These are phyloP conservation scores for Propithecus coquereli DNA, from an alignment of 2,113 vertebrate genomes.

Conservation along the genomic window DNA sequence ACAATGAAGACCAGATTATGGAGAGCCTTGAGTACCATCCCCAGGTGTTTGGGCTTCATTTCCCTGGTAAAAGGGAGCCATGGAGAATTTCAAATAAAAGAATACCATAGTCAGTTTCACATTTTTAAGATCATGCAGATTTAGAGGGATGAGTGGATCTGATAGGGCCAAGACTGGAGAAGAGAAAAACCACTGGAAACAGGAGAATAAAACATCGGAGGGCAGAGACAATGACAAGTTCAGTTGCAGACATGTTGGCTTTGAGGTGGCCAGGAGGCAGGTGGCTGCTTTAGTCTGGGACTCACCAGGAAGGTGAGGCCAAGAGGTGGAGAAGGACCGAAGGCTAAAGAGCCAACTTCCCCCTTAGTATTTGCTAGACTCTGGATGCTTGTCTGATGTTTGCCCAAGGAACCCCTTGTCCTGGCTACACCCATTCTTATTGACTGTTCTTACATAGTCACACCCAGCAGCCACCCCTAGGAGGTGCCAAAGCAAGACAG, in stretches of 20 bases:
- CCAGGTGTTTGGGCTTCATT: neutral
- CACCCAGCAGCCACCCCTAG: neutral
- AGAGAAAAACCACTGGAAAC: neutral
- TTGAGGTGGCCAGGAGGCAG: neutral
- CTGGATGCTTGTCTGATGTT: neutral
- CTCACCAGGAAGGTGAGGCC: neutral
- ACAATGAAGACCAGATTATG: neutral
- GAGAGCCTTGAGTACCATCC: neutral
- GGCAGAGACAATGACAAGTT: neutral
- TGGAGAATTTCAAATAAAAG: neutral
- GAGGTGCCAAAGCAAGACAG: neutral
- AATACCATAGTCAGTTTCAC: neutral
- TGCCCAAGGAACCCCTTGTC: neutral
- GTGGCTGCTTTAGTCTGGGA: fast-evolving
- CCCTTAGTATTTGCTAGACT: neutral
- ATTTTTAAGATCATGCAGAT: neutral
- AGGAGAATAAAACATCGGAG: neutral
- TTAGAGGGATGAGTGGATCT: neutral
- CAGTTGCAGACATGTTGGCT: neutral
- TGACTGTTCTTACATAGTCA: neutral
- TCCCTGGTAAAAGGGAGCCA: neutral
- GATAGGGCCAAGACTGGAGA: neutral
- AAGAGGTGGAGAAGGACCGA: neutral
- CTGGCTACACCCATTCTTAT: neutral
- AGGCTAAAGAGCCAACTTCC: neutral